phyloP scores from a whole-genome alignment of 2,797 vertebrate species.

The Microctenopoma steveboyesi region DNA sequence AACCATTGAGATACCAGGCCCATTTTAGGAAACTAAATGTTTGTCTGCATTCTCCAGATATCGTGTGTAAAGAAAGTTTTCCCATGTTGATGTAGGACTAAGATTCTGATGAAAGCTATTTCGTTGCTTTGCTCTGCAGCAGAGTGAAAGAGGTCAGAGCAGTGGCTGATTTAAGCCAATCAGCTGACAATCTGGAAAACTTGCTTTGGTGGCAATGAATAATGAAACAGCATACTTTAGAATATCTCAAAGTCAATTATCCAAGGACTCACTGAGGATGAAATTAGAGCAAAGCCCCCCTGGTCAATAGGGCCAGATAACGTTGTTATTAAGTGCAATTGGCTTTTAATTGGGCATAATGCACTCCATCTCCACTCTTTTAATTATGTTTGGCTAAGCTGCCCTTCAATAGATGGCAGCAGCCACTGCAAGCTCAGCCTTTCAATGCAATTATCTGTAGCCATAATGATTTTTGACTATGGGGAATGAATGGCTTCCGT shows the following conservation, averaged over 20 bases:
- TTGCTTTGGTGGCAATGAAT: slow-evolving; percentile 57
- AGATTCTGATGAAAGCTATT: neutral
- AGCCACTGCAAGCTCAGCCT: slow-evolving; percentile 68
- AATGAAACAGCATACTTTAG: slow-evolving; percentile 51
- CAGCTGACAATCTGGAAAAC: slow-evolving; percentile 38
- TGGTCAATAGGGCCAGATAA: slow-evolving; percentile 77
- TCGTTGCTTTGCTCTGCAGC: neutral
- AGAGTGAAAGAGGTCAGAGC: slow-evolving; percentile 9
- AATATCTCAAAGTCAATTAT: slow-evolving; percentile 73
- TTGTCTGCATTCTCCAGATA: neutral
- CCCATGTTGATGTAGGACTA: neutral
- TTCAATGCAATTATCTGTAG: slow-evolving; percentile 76
- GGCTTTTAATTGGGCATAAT: slow-evolving; percentile 82
- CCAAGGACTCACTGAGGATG: slow-evolving; percentile 66
- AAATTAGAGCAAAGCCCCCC: slow-evolving; percentile 68
- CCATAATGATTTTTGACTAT: slow-evolving; percentile 80
- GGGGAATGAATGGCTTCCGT: slow-evolving; percentile 61
- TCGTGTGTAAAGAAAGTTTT: neutral
- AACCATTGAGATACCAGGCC: neutral
- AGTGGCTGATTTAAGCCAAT: slow-evolving; percentile 25
- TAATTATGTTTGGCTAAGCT: slow-evolving; percentile 80
- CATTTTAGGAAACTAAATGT: neutral
- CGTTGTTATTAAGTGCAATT: slow-evolving; percentile 80
- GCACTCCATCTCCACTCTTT: slow-evolving; percentile 78
- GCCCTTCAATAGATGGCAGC: slow-evolving; percentile 75